A percentile compares a stretch with the other conserved stretches of the same genome.
Evolutionary conservation across 92 coral and sea anemone species (phyloP).

Genomic region (Scolanthus callimorphus): DNA sequence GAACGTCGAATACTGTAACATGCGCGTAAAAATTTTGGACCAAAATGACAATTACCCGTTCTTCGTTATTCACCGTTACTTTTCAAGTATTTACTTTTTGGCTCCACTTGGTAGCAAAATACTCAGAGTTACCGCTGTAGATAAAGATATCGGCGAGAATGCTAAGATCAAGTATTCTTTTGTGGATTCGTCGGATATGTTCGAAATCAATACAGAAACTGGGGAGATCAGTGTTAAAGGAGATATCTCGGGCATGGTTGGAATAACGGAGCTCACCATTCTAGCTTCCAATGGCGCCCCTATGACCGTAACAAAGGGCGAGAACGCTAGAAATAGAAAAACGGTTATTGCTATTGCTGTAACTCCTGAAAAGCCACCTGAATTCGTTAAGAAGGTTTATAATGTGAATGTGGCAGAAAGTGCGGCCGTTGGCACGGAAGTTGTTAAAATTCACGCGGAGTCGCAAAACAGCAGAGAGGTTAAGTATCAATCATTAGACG

Average conservation of each 20-base stretch:
- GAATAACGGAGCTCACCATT: no score
- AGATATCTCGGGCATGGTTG: conserved; percentile 29
- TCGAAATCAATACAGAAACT: conserved; percentile 31
- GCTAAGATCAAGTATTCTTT: conserved; percentile 54
- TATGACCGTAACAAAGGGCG: conserved; percentile 29
- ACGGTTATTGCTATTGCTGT: conserved; percentile 49
- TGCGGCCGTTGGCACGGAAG: conserved; percentile 11
- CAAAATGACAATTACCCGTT: conserved; percentile 76
- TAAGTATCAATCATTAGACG: conserved; percentile 17
- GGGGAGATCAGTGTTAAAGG: conserved; percentile 64
- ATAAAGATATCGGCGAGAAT: conserved; percentile 52
- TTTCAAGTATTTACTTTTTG: conserved; percentile 47
- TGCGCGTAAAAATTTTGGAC: conserved; percentile 50
- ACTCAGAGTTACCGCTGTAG: conserved; percentile 61
- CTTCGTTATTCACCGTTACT: conserved; percentile 46
- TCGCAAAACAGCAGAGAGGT: conserved; percentile 26
- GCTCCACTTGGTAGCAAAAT: conserved; percentile 55
- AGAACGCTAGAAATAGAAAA: conserved; percentile 6
- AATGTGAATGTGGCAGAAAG: conserved; percentile 47
- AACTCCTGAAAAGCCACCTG: conserved; percentile 53
- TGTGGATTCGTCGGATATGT: conserved; percentile 44
- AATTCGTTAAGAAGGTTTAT: conserved; percentile 38
- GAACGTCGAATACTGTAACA: conserved; percentile 49
- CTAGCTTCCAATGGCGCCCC: conserved; percentile 55
- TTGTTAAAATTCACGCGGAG: conserved; percentile 27